Conservation (phyloP, 1,140 invertebrate genomes). For the Apolygus lucorum region DNA sequence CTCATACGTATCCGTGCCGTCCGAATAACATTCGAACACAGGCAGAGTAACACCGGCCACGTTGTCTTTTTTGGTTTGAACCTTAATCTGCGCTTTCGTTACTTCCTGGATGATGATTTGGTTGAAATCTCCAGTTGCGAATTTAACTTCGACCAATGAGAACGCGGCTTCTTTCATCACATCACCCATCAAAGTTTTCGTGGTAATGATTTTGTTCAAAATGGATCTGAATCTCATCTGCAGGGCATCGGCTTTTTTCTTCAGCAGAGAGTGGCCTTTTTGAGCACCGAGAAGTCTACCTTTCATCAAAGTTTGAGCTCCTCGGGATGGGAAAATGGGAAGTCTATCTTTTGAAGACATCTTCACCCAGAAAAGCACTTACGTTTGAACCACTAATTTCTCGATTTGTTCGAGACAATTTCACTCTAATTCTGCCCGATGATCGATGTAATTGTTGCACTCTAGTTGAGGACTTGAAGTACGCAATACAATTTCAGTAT, state of each 20-base stretch:
- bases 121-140: slow-evolving; percentile 95
- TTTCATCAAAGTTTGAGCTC: slow-evolving; percentile 82
- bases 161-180: slow-evolving; percentile 99
- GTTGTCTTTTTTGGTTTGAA: slow-evolving; percentile 97
- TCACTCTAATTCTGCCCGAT: too few relatives aligned
- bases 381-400: too few relatives aligned
- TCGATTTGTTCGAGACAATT: too few relatives aligned
- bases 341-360: slow-evolving; percentile 94
- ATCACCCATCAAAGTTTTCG: slow-evolving; percentile 98
- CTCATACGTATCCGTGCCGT: slow-evolving; percentile 89
- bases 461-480: too few relatives aligned
- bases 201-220: slow-evolving; percentile 97
- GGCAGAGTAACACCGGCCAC: slow-evolving; percentile 96
- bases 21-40: slow-evolving; percentile 91
- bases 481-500: too few relatives aligned
- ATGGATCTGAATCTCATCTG: slow-evolving; percentile 97
- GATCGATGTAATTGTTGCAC: too few relatives aligned
- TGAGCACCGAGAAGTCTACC: slow-evolving; percentile 90
- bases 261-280: slow-evolving; percentile 96
- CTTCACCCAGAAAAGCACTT: too few relatives aligned
- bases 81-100: slow-evolving; percentile 97
- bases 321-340: slow-evolving; percentile 94
- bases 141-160: slow-evolving; percentile 97
- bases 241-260: slow-evolving; percentile 99
- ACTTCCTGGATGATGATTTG: slow-evolving; percentile 99